These are phyloP conservation scores for Amiota minor DNA, from an alignment of 2,888 invertebrate genomes.

Conservation along the genomic window DNA sequence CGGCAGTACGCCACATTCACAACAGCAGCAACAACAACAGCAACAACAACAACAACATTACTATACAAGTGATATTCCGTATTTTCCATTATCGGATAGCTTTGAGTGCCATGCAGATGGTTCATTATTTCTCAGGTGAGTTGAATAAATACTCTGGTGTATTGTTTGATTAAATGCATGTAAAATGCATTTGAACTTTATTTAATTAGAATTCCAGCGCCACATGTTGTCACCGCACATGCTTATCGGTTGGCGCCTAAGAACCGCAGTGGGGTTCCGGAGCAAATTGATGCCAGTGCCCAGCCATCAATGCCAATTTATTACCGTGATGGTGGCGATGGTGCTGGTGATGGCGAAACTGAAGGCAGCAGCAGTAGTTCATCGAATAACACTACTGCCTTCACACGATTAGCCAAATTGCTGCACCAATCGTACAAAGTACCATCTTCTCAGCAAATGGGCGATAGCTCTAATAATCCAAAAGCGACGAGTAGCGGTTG, in stretches of 20 bases:
- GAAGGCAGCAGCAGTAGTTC: conserved; percentile 36
- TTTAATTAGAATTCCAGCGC: conserved; percentile 74
- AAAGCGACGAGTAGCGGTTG: conserved; percentile 30
- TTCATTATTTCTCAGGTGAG: conserved; percentile 78
- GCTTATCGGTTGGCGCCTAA: conserved; percentile 73
- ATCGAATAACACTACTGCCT: conserved; percentile 51
- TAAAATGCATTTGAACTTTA: background rate
- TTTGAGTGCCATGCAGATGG: conserved; percentile 77
- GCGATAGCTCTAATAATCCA: background rate
- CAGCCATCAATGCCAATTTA: conserved; percentile 13
- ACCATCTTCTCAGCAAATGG: conserved; percentile 39
- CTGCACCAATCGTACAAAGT: conserved; percentile 64
- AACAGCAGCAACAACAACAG: conserved; percentile 46
- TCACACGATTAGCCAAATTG: conserved; percentile 68
- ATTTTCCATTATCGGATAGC: conserved; percentile 71
- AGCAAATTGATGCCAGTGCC: conserved; percentile 19
- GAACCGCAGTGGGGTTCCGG: conserved; percentile 48
- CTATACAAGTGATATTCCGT: conserved; percentile 54
- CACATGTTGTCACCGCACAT: conserved; percentile 76
- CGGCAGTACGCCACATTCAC: conserved; percentile 65
- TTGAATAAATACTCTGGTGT: conserved; percentile 7
- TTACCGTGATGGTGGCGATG: conserved; percentile 31
- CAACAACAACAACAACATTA: conserved; percentile 41
- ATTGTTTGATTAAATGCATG: background rate
- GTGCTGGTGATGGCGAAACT: conserved; percentile 28